A percentile compares a stretch with the other conserved stretches of the same genome.
Evolutionary conservation across 1,140 invertebrate genomes (phyloP).

Genomic region (Hyposmocoma kahamanoa): DNA sequence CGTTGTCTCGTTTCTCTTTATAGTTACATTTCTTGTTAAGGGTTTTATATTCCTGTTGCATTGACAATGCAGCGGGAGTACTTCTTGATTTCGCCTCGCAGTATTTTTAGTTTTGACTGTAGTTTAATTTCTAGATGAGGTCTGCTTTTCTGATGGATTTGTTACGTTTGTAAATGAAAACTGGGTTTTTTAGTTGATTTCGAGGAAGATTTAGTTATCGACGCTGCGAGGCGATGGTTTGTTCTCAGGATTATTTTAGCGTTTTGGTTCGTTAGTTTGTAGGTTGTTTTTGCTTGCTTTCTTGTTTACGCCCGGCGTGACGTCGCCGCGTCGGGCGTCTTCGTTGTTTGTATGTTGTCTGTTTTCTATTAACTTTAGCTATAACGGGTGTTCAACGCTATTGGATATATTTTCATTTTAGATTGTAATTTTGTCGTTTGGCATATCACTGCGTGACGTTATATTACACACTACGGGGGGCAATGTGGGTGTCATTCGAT

Average conservation of each 20-base stretch:
- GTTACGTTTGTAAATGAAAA: slow-evolving; percentile 20
- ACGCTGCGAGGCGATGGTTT: slow-evolving; percentile 16
- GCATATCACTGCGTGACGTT: slow-evolving; percentile 50
- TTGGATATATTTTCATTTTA: slow-evolving; percentile 43
- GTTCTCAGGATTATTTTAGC: slow-evolving; percentile 12
- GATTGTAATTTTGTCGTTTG: slow-evolving; percentile 53
- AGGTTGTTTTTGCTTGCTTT: slow-evolving; percentile 40
- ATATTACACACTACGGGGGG: slow-evolving; percentile 43
- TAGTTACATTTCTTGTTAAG: slow-evolving; percentile 14
- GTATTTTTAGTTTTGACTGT: slow-evolving; percentile 23
- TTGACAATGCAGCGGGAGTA: background rate
- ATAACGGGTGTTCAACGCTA: slow-evolving; percentile 32
- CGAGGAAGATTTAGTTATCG: slow-evolving; percentile 19
- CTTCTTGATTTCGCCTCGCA: slow-evolving; percentile 21
- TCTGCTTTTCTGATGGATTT: slow-evolving; percentile 19
- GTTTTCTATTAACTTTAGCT: slow-evolving; percentile 35
- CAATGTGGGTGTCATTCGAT: slow-evolving; percentile 40
- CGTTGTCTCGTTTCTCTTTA: slow-evolving; percentile 14
- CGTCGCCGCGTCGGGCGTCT: slow-evolving; percentile 27
- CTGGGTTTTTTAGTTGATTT: slow-evolving; percentile 34
- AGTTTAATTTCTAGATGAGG: slow-evolving; percentile 21
- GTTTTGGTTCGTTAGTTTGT: slow-evolving; percentile 35
- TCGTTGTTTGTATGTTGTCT: slow-evolving; percentile 55
- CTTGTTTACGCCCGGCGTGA: slow-evolving; percentile 41
- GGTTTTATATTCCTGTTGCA: slow-evolving; percentile 7